Conservation (phyloP, 2,888 invertebrate species). For the Aethes cnicana region DNA sequence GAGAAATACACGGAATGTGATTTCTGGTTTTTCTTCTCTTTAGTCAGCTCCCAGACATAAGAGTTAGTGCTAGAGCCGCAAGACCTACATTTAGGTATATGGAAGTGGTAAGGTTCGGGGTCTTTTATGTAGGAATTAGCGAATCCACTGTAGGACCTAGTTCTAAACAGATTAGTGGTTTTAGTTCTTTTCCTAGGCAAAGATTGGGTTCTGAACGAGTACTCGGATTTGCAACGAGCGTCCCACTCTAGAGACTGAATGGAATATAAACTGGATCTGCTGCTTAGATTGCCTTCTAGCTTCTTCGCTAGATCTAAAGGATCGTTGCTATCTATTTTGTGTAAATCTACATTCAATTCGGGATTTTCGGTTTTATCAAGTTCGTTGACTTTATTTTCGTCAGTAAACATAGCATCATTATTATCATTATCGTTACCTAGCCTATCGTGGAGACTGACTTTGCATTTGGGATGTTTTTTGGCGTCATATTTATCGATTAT, state of each 20-base stretch:
- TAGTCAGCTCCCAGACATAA: constrained; percentile 51
- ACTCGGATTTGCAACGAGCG: constrained; percentile 54
- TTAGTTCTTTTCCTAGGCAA: constrained; percentile 48
- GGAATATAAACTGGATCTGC: constrained; percentile 63
- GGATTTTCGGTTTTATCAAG: too few relatives aligned
- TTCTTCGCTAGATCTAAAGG: constrained; percentile 37
- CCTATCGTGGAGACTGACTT: constrained; percentile 54
- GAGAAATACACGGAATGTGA: constrained; percentile 51
- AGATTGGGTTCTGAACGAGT: constrained; percentile 52
- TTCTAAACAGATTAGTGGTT: constrained; percentile 54
- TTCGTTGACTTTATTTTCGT: neutral
- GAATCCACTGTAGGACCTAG: constrained; percentile 69
- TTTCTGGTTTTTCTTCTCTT: constrained; percentile 41
- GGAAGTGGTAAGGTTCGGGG: constrained; percentile 68
- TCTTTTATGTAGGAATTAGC: constrained; percentile 63
- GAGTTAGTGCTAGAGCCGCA: constrained; percentile 54
- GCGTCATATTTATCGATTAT: constrained; percentile 50
- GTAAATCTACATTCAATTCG: neutral
- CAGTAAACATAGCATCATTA: constrained; percentile 1
- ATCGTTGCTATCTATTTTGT: constrained; percentile 31
- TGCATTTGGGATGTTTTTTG: constrained; percentile 60
- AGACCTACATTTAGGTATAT: constrained; percentile 64
- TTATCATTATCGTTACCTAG: constrained; percentile 37
- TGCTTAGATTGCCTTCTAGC: constrained; percentile 47
- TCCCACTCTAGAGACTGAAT: constrained; percentile 72